Conservation (phyloP, 2,797 vertebrate genomes). For the Oreortyx pictus region DNA sequence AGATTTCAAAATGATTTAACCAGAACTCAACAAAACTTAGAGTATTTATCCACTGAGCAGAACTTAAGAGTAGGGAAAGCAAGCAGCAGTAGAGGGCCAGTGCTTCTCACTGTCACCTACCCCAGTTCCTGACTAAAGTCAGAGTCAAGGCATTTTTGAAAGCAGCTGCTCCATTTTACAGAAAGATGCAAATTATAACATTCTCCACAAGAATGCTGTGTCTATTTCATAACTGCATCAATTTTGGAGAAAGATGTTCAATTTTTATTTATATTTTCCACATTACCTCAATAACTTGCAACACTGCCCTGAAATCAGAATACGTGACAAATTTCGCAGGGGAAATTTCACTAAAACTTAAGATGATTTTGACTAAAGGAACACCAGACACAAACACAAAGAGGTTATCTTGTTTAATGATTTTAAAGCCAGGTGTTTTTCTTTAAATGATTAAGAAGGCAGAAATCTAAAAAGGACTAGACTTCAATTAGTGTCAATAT, state of each 20-base stretch:
- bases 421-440: background rate
- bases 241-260: background rate
- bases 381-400: background rate
- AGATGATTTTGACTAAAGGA: background rate
- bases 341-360: slow-evolving; percentile 4
- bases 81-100: background rate
- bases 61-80: background rate
- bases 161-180: background rate
- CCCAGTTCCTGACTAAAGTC: background rate
- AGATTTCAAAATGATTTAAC: background rate
- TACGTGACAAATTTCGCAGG: background rate
- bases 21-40: background rate
- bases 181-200: background rate
- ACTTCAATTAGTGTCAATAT: background rate
- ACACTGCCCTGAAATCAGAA: background rate
- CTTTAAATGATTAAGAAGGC: background rate
- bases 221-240: background rate
- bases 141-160: background rate
- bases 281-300: slow-evolving; percentile 24
- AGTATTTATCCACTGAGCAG: background rate
- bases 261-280: slow-evolving; percentile 10
- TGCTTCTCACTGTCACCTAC: background rate
- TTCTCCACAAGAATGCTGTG: background rate
- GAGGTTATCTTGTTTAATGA: background rate
- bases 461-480: background rate